Base-by-base conservation (phyloP, 1,140 invertebrate species). In the Heliconius hermathena region DNA sequence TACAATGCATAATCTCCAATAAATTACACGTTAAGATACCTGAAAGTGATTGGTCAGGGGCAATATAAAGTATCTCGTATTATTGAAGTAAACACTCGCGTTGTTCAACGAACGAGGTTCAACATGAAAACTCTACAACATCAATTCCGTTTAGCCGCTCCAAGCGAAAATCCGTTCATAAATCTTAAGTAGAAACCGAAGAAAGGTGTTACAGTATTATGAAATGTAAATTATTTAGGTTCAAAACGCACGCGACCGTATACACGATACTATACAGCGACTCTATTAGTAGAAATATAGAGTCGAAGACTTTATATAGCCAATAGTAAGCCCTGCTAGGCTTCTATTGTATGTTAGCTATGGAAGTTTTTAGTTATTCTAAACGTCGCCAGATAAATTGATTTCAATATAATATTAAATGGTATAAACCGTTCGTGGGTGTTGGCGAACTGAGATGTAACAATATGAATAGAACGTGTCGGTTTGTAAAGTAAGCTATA, bases 181-280 rank as follows among this genome's bases (percentile, higher is more conserved):
- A 82, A 82, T 82, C 74, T 73, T 54, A 71, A 74, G 78, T 79
- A 79, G 81, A 82, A 82, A 79, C 77, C 77, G 81, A 78, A 70
- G 81, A 82, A 78, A 82, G 77, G 70, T 82, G 78, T 49, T 71
- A 76, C 74, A 73, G 38, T 82, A 57, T 82, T 82, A 82, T 82
- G 81, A 82, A 82, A 78, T 82, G 74, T 52, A 78, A 79, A 82
- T 82, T 82, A 82, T 82, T 82, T 76, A 82, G 77, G 73, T 75
- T 76, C 74, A 72, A 57, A 18, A 29, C 71, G 71, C 81, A 82
- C 77, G 81, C 81, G 81, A 82, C 52, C 29, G 57, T 36, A 16
- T 36, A 33, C 13, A 71, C 29, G 26, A 16, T 71, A 20, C 18
- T 54, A 71, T 8, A 33, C 16, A 16, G 26, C 70, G 26, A 36